Evolutionary conservation across 1,140 invertebrate genomes (phyloP).

Genomic region (Uloborus diversus): DNA sequence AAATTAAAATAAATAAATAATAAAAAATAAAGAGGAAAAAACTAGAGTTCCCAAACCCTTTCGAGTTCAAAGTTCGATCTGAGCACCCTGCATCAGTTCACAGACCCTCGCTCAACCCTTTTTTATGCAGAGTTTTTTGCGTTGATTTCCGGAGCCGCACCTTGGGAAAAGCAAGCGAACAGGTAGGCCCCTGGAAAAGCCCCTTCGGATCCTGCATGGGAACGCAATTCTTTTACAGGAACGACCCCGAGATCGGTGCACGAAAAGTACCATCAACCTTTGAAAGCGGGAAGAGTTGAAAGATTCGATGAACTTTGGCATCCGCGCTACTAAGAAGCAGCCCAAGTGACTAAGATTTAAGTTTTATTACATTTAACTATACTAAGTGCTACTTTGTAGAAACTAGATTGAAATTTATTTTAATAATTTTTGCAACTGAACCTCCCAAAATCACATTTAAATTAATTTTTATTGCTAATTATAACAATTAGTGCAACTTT

Average conservation of each 20-base stretch:
- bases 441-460: no score
- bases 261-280: no score
- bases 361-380: no score
- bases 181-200: slow-evolving; percentile 26
- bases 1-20: background rate
- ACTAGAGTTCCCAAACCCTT: slow-evolving; percentile 17
- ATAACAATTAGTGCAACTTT: no score
- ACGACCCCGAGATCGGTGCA: background rate
- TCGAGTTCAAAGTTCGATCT: slow-evolving; percentile 36
- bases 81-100: slow-evolving; percentile 25
- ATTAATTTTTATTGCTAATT: no score
- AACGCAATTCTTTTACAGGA: slow-evolving; percentile 24
- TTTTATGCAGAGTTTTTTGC: slow-evolving; percentile 20
- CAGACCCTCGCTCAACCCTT: slow-evolving; percentile 31
- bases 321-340: no score
- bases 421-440: no score
- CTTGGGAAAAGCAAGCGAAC: slow-evolving; percentile 38
- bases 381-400: no score
- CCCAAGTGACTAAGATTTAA: no score
- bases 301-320: no score
- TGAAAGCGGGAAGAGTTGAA: no score
- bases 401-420: no score
- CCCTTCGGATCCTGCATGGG: slow-evolving; percentile 13
- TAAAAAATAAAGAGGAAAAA: background rate
- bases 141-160: slow-evolving; percentile 39